These are phyloP conservation scores for Condylura cristata DNA, from an alignment of 2,113 vertebrate species.

Conservation along the genomic window DNA sequence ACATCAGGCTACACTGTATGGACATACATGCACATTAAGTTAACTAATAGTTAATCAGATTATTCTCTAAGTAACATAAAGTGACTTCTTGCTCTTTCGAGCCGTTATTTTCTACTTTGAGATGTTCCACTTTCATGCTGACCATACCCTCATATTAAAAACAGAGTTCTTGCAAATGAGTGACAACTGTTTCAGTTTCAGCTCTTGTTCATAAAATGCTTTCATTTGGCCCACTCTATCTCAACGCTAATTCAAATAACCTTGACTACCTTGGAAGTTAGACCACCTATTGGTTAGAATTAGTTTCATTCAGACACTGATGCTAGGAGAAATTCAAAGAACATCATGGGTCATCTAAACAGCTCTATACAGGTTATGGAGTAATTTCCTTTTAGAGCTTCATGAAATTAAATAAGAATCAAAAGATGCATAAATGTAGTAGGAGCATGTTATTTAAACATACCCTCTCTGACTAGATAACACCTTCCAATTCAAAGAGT, in stretches of 20 bases:
- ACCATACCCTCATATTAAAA: background rate
- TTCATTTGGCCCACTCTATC: background rate
- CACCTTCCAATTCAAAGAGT: conserved; percentile 16
- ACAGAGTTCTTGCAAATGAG: background rate
- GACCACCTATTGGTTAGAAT: background rate
- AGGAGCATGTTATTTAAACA: conserved; percentile 57
- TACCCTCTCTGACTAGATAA: conserved; percentile 34
- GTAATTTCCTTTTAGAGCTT: conserved; percentile 28
- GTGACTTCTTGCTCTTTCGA: background rate
- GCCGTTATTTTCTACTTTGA: background rate
- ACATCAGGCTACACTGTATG: background rate
- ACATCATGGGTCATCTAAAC: conserved; percentile 3
- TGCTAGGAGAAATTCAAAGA: conserved; percentile 43
- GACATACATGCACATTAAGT: background rate
- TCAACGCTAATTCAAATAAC: conserved; percentile 22
- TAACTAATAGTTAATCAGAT: background rate
- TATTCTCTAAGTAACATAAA: background rate
- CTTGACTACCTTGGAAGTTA: background rate
- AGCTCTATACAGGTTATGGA: background rate
- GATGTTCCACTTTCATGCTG: background rate
- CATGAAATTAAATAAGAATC: conserved; percentile 27
- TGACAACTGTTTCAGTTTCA: background rate
- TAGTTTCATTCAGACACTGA: conserved; percentile 28
- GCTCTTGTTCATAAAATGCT: conserved; percentile 18
- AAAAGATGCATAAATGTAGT: conserved; percentile 46